phyloP scores from a whole-genome alignment of 2,797 vertebrate species.

The Eleutherodactylus coqui region DNA sequence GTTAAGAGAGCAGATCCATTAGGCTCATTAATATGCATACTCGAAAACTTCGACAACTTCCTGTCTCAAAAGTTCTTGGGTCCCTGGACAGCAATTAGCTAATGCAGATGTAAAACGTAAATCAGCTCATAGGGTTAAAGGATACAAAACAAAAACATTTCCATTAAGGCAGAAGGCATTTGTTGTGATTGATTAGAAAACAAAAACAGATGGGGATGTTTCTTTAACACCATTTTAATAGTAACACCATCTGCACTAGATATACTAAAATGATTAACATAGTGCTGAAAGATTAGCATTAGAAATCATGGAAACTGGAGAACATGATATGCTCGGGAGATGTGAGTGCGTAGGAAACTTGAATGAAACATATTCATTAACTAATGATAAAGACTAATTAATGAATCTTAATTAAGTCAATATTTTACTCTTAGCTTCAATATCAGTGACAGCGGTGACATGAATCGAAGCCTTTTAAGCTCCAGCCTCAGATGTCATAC shows the following conservation, averaged over 20 bases:
- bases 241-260: conserved; percentile 50
- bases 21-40: conserved; percentile 31
- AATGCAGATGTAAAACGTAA: conserved; percentile 6
- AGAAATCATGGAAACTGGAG: neutral
- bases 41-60: conserved; percentile 16
- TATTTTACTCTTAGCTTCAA: neutral
- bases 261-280: conserved; percentile 46
- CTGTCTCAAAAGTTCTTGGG: conserved; percentile 1
- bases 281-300: conserved; percentile 30
- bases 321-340: neutral
- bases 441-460: neutral
- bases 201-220: conserved; percentile 46
- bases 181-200: conserved; percentile 54
- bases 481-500: neutral
- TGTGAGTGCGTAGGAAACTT: conserved; percentile 15
- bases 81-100: conserved; percentile 42
- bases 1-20: conserved; percentile 27
- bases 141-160: neutral
- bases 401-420: conserved; percentile 22
- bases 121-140: conserved; percentile 26
- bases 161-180: conserved; percentile 22
- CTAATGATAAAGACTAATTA: conserved; percentile 36
- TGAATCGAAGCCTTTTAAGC: neutral
- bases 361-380: neutral
- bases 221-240: conserved; percentile 40